Evolutionary conservation across 2,113 vertebrate species (phyloP), one percentile per base, ranked within the genome.

Genomic region (Oncorhynchus nerka): DNA sequence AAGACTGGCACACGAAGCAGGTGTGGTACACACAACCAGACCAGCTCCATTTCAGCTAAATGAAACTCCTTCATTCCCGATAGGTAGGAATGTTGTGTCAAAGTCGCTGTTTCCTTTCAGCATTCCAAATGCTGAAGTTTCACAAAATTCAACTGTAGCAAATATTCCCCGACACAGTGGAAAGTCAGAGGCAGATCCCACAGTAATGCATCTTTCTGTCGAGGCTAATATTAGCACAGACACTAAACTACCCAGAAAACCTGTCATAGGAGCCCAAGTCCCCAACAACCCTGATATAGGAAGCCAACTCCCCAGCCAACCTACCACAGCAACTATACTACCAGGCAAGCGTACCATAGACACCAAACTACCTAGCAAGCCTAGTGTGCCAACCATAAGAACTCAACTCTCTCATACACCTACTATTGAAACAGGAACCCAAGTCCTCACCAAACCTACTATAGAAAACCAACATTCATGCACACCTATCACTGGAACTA

Each of bases 1-100:
- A 84, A 84, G 83, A 83, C 76, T 88, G 81, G 71, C 87, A 59
- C 81, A 79, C 84, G 86, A 85, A 86, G 81, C 84, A 90, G 90
- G 86, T 88, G 88, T 90, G 88, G 84, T 79, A 80, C 82, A 82
- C 83, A 83, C 83, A 83, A 77, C 75, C 78, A 86, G 68, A 78
- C 75, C 32, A 57, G 74, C 76, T 83, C 64, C 64, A 57, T 75
- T 87, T 85, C 59, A 57, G 22, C 11, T 55, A 83, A 83, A 69
- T 81, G 79, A 22, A 49, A 55, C 57, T 48, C 65, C 70, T 30
- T 26, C 75, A 77, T 80, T 65, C n/a, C 61, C 75, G 5, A 75
- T 68, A 78, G 24, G 79, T 57, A 83, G 76, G 64, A 81, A 68
- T 79, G 62, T 57, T 80, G 74, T 82, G 28, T 65, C 61, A 6